Evolutionary conservation across 2,113 vertebrate species (phyloP).

Genomic region (Vulpes vulpes): DNA sequence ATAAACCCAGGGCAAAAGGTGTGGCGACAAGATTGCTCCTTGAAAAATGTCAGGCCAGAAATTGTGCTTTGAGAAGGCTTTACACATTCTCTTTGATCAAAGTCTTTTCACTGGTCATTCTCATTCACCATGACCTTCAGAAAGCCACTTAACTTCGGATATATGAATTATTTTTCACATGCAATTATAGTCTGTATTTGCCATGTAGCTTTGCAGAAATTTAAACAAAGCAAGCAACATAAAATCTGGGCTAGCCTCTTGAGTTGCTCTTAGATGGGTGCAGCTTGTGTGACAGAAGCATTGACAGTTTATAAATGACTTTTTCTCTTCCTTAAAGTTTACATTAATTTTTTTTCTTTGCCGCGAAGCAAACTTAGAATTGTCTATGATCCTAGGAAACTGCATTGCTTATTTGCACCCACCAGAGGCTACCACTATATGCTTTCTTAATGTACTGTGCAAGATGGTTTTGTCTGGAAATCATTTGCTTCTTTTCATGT

Average conservation of each 20-base stretch:
- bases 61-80: slow-evolving; percentile 1
- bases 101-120: not conserved
- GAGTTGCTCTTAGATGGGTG: not conserved
- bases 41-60: slow-evolving; percentile 55
- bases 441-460: slow-evolving; percentile 4
- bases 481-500: slow-evolving; percentile 49
- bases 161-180: slow-evolving; percentile 10
- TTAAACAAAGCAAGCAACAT: not conserved
- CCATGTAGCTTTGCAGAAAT: slow-evolving; percentile 1
- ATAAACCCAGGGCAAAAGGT: slow-evolving; percentile 51
- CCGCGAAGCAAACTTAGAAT: not conserved
- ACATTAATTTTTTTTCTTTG: slow-evolving; percentile 12
- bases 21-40: slow-evolving; percentile 31
- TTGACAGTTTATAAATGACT: not conserved
- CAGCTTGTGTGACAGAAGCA: not conserved
- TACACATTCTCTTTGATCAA: not conserved
- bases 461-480: slow-evolving; percentile 44
- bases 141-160: not conserved
- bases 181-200: not conserved
- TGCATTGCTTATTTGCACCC: not conserved
- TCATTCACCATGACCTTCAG: not conserved
- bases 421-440: not conserved
- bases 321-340: slow-evolving; percentile 22
- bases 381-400: not conserved
- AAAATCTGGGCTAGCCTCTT: not conserved